Conservation (phyloP, 2,888 invertebrate species). For the Monoplex corrugatus region DNA sequence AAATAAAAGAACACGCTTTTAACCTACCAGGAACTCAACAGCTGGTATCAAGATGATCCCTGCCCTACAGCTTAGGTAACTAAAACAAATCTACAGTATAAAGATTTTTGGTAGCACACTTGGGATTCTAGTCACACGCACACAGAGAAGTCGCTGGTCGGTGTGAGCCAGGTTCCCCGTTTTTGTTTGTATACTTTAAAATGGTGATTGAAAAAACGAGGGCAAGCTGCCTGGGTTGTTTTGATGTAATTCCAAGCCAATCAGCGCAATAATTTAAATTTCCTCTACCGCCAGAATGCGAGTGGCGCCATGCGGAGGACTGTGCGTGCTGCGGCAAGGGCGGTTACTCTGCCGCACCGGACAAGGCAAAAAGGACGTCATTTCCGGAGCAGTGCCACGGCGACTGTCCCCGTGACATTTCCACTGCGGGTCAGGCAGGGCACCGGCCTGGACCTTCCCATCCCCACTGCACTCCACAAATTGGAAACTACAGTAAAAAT, state of each 20-base stretch:
- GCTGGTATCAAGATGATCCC: too few relatives aligned
- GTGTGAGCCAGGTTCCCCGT: too few relatives aligned
- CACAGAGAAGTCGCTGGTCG: too few relatives aligned
- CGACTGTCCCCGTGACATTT: background rate
- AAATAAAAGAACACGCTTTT: too few relatives aligned
- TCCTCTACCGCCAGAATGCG: background rate
- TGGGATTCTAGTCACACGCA: too few relatives aligned
- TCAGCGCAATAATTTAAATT: background rate
- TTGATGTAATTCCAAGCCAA: background rate
- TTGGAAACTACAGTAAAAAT: background rate
- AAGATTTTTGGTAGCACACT: too few relatives aligned
- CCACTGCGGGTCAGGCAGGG: background rate
- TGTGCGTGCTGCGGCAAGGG: background rate
- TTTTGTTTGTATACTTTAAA: too few relatives aligned
- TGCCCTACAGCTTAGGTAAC: too few relatives aligned
- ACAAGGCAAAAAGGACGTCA: background rate
- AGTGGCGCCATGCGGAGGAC: background rate
- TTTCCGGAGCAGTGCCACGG: conserved; percentile 14
- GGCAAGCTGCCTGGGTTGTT: background rate
- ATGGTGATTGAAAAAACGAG: too few relatives aligned
- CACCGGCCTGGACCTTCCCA: background rate
- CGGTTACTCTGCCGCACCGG: background rate
- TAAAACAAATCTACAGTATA: too few relatives aligned
- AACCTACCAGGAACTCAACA: too few relatives aligned
- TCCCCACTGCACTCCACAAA: background rate